Evolutionary conservation across 1,140 invertebrate species (phyloP).

Genomic region (Drosophila quadrilineata): DNA sequence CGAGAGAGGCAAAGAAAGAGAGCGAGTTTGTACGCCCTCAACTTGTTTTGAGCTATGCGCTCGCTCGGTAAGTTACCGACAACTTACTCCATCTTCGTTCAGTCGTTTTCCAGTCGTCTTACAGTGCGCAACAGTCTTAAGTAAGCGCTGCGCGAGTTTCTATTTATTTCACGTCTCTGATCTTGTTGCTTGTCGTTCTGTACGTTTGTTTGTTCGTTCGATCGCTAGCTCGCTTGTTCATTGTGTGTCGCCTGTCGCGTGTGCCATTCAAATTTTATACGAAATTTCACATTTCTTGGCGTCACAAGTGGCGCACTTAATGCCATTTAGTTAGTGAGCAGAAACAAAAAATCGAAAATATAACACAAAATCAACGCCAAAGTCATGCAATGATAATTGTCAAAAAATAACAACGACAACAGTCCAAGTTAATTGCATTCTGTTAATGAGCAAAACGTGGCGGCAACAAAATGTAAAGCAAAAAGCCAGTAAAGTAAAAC

Average conservation of each 20-base stretch:
- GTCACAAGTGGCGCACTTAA: conserved; percentile 26
- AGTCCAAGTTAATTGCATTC: conserved; percentile 43
- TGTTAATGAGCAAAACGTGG: conserved; percentile 66
- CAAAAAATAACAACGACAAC: conserved; percentile 20
- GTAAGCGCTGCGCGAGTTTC: conserved; percentile 42
- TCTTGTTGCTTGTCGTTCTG: too few relatives aligned
- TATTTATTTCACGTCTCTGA: conserved; percentile 38
- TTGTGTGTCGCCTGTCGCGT: conserved; percentile 44
- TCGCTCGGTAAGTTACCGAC: conserved; percentile 1
- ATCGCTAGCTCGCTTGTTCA: conserved; percentile 24
- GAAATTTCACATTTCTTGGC: conserved; percentile 30
- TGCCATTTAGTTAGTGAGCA: conserved; percentile 34
- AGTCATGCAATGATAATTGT: conserved; percentile 66
- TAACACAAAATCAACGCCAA: conserved; percentile 28
- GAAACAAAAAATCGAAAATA: conserved; percentile 7
- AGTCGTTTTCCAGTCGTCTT: conserved; percentile 67
- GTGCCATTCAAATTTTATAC: conserved; percentile 37
- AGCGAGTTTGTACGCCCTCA: conserved; percentile 26
- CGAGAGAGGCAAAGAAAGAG: too few relatives aligned
- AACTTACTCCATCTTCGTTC: conserved; percentile 44
- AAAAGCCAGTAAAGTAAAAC: conserved; percentile 25
- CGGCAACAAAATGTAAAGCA: conserved; percentile 72
- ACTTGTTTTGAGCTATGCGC: conserved; percentile 28
- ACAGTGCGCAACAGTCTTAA: conserved; percentile 64
- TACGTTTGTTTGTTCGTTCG: conserved; percentile 5